Conservation (phyloP, 1,140 invertebrate genomes). For the Cepaea nemoralis region DNA sequence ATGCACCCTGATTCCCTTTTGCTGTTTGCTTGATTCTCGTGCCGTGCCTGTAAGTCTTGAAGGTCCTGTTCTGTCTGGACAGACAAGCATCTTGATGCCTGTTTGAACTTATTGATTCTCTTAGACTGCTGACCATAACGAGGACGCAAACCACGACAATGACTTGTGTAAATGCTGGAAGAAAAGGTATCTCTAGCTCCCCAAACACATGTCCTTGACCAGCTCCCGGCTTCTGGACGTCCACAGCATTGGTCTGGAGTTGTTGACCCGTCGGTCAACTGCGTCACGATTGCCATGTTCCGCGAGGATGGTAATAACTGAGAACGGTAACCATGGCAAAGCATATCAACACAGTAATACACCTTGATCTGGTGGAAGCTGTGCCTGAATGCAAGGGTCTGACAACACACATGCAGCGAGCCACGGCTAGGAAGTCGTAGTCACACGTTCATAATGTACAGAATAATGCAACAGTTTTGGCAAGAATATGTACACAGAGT, state of each 20-base stretch:
- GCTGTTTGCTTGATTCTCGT: too few species aligned
- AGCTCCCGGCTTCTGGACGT: not conserved
- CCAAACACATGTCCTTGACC: not conserved
- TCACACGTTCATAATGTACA: not conserved
- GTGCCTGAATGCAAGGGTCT: slow-evolving; percentile 17
- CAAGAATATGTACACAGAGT: not conserved
- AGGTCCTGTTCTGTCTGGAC: not conserved
- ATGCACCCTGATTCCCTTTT: too few species aligned
- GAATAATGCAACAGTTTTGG: not conserved
- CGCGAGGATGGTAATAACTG: not conserved
- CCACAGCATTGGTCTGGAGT: not conserved
- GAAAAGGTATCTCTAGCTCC: not conserved
- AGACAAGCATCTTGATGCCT: not conserved
- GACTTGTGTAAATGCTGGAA: not conserved
- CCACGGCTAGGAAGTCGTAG: slow-evolving; percentile 7
- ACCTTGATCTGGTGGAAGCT: not conserved
- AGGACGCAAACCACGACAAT: not conserved
- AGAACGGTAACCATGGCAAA: not conserved
- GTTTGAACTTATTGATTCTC: not conserved
- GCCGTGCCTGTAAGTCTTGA: not conserved
- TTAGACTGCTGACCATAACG: not conserved
- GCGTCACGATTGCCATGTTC: not conserved
- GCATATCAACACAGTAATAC: not conserved
- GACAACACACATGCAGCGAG: slow-evolving; percentile 23
- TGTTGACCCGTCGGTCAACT: not conserved